Evolutionary conservation across 1,140 invertebrate genomes (phyloP).

Genomic region (Leptinotarsa texana): DNA sequence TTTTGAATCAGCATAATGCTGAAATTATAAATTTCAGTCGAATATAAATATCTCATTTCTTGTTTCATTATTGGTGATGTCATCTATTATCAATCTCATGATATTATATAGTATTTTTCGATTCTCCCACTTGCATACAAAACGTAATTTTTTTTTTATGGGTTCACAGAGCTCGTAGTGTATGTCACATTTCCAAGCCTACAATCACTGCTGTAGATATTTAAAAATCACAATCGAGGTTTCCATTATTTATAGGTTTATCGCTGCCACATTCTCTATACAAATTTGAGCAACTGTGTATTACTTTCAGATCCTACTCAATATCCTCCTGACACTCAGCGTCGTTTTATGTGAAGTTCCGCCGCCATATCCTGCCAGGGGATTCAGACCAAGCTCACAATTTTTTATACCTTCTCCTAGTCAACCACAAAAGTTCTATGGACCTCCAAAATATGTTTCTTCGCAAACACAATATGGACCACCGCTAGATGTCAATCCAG

Average conservation of each 20-base stretch:
- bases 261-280: not conserved
- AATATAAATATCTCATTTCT: too few species aligned
- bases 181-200: too few species aligned
- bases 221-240: too few species aligned
- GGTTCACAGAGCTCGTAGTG: too few species aligned
- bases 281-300: not conserved
- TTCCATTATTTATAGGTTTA: too few species aligned
- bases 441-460: not conserved
- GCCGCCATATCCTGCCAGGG: slow-evolving; percentile 11
- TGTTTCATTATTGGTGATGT: too few species aligned
- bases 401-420: not conserved
- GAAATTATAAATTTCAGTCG: too few species aligned
- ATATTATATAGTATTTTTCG: too few species aligned
- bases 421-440: slow-evolving; percentile 1
- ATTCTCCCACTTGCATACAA: too few species aligned
- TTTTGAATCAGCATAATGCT: not conserved
- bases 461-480: slow-evolving; percentile 19
- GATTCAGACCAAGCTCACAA: slow-evolving; percentile 21
- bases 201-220: too few species aligned
- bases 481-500: not conserved
- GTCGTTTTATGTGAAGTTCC: slow-evolving; percentile 18
- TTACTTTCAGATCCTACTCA: slow-evolving; percentile 17
- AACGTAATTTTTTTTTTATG: too few species aligned
- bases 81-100: too few species aligned
- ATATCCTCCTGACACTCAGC: not conserved